Evolutionary conservation across 2,888 invertebrate genomes (phyloP).

Genomic region (Watsonalla cultraria): DNA sequence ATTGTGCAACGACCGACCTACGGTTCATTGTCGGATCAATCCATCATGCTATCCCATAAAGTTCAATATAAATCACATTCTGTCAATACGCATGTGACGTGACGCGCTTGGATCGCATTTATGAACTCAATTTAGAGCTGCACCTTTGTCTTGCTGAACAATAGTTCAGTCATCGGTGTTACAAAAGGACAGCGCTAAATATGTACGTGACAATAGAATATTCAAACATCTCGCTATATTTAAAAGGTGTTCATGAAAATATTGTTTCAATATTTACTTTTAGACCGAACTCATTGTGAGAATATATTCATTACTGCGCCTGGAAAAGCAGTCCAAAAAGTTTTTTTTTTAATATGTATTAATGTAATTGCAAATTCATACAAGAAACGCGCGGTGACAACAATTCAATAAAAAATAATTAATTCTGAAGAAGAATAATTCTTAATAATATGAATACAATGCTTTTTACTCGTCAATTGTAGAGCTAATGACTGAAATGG

Average conservation of each 20-base stretch:
- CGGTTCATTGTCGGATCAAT: constrained; percentile 64
- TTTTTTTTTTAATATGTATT: too few species aligned
- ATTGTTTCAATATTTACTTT: too few species aligned
- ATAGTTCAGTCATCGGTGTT: not conserved
- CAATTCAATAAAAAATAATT: not conserved
- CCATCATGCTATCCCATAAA: constrained; percentile 47
- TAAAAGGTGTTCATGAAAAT: not conserved
- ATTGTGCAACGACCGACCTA: constrained; percentile 59
- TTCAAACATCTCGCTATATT: not conserved
- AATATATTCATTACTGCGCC: too few species aligned
- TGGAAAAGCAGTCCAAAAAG: too few species aligned
- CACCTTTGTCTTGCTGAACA: not conserved
- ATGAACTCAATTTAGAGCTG: not conserved
- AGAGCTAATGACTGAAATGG: too few species aligned
- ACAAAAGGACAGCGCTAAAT: not conserved
- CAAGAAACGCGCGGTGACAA: not conserved
- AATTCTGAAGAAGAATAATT: too few species aligned
- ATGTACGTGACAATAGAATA: not conserved
- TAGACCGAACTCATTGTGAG: too few species aligned
- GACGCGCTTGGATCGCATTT: not conserved
- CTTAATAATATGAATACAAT: too few species aligned
- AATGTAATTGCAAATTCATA: too few species aligned
- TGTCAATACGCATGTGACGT: constrained; percentile 9
- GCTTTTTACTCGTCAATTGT: too few species aligned
- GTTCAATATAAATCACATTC: constrained; percentile 43